Percentiles rank a stretch among this genome's conserved stretches.
These are phyloP conservation scores for Dexiosoma caninum DNA, from an alignment of 2,888 invertebrate species.

Conservation along the genomic window DNA sequence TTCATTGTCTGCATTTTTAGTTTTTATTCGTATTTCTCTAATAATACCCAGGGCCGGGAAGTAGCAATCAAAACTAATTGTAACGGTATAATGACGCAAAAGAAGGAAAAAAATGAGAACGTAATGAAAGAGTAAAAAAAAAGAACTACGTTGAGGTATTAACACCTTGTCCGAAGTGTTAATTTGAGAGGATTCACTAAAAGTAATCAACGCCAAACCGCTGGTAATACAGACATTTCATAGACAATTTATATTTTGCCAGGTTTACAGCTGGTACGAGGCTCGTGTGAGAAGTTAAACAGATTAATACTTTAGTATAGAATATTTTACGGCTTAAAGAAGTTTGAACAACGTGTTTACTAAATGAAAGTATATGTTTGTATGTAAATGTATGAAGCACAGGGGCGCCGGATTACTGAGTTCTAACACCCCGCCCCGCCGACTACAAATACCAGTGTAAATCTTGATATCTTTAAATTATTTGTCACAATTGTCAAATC, in stretches of 20 bases:
- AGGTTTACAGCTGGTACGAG: neutral
- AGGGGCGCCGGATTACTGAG: too few species aligned
- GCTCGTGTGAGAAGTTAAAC: neutral
- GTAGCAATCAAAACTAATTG: slow-evolving; percentile 41
- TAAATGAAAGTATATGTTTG: too few species aligned
- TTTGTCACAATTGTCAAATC: slow-evolving; percentile 4
- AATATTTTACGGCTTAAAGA: too few species aligned
- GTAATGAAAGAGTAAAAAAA: slow-evolving; percentile 15
- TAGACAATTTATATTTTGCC: neutral
- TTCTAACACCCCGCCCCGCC: too few species aligned
- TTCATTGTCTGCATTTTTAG: neutral
- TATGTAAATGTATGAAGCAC: too few species aligned
- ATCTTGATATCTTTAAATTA: slow-evolving; percentile 34
- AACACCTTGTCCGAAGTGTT: slow-evolving; percentile 56
- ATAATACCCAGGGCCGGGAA: slow-evolving; percentile 52
- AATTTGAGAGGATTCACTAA: slow-evolving; percentile 56
- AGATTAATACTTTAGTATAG: too few species aligned
- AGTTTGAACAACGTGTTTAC: too few species aligned
- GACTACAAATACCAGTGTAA: too few species aligned
- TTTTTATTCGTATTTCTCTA: neutral
- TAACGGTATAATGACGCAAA: neutral
- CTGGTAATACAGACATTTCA: neutral
- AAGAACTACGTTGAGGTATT: slow-evolving; percentile 27
- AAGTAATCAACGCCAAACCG: slow-evolving; percentile 49
- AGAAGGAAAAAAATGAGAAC: neutral